Evolutionary conservation across 2,888 invertebrate genomes (phyloP).

Genomic region (Hylaea fasciaria): DNA sequence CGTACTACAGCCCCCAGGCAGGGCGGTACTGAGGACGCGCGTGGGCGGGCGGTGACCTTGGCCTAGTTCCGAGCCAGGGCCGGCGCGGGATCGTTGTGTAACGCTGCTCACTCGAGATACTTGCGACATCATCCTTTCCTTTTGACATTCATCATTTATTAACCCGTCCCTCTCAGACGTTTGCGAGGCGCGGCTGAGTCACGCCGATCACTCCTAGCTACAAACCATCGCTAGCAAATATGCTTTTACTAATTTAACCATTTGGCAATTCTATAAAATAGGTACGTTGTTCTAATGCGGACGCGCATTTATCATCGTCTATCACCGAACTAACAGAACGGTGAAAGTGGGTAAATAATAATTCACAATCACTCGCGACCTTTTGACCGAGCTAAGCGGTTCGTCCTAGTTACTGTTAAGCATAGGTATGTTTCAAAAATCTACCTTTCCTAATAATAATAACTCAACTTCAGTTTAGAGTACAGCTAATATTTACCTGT

Average conservation of each 20-base stretch:
- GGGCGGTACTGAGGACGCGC: slow-evolving; percentile 42
- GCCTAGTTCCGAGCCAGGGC: slow-evolving; percentile 63
- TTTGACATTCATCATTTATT: slow-evolving; percentile 34
- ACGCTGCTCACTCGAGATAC: slow-evolving; percentile 40
- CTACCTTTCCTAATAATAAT: neutral
- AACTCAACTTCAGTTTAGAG: too few species aligned
- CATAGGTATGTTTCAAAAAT: neutral
- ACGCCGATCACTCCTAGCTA: neutral
- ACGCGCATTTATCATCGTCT: slow-evolving; percentile 3
- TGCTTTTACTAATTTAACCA: neutral
- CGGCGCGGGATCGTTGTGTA: slow-evolving; percentile 51
- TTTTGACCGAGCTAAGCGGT: neutral
- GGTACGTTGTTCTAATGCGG: neutral
- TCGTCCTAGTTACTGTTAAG: slow-evolving; percentile 4
- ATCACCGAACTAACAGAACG: neutral
- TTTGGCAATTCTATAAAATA: neutral
- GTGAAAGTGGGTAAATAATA: slow-evolving; percentile 12
- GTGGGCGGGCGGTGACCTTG: slow-evolving; percentile 71
- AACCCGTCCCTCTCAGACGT: slow-evolving; percentile 22
- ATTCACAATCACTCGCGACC: slow-evolving; percentile 4
- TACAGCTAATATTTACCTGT: neutral
- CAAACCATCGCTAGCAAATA: neutral
- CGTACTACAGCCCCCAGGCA: slow-evolving; percentile 40
- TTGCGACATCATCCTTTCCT: slow-evolving; percentile 45
- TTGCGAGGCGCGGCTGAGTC: slow-evolving; percentile 15